Conservation (phyloP, 2,113 vertebrate species). For the Dromaius novaehollandiae region DNA sequence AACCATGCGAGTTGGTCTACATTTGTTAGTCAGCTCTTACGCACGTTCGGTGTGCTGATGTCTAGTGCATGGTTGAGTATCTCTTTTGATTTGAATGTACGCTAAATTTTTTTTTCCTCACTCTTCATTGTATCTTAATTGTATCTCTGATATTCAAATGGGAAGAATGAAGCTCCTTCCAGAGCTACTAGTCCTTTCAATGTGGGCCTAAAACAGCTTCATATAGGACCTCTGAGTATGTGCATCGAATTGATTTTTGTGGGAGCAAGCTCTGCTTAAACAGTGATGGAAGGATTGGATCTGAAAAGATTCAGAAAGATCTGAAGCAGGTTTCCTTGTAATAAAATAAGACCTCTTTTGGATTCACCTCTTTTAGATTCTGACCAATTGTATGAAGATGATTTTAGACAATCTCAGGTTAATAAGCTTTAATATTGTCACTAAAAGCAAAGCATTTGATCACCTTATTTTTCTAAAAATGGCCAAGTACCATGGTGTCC, state of each 20-base stretch:
- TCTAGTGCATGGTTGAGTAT: slow-evolving; percentile 24
- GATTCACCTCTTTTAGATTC: not conserved
- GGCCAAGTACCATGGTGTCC: not conserved
- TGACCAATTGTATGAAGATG: not conserved
- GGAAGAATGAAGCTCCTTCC: not conserved
- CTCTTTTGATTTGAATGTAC: slow-evolving; percentile 14
- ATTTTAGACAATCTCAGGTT: not conserved
- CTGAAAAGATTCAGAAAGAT: not conserved
- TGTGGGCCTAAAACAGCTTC: not conserved
- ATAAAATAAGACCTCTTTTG: not conserved
- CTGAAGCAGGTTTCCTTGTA: not conserved
- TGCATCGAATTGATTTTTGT: not conserved
- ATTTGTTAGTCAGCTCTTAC: slow-evolving; percentile 6
- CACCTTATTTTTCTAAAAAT: not conserved
- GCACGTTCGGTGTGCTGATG: slow-evolving; percentile 38
- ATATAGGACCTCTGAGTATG: not conserved
- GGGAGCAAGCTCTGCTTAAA: not conserved
- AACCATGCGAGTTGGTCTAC: slow-evolving; percentile 19
- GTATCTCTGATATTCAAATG: not conserved
- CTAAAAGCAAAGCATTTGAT: not conserved
- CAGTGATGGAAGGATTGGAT: not conserved
- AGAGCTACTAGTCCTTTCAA: not conserved
- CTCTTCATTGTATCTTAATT: not conserved
- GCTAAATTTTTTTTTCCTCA: not conserved
- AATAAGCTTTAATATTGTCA: not conserved